Evolutionary conservation across 2,888 invertebrate species (phyloP), one percentile per base, ranked within the genome.

Genomic region (Pseudococcus jackbeardsleyi): DNA sequence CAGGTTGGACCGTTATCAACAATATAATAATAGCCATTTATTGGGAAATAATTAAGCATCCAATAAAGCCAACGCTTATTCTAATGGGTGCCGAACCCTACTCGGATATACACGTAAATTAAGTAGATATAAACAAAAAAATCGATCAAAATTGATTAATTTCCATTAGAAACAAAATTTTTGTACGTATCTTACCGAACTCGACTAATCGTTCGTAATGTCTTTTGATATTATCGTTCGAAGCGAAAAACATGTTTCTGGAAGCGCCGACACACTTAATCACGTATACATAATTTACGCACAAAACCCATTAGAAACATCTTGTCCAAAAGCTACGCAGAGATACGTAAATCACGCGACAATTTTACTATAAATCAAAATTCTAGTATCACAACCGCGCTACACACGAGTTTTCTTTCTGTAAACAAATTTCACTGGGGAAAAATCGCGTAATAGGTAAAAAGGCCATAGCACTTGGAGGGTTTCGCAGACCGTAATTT

Each of bases 131-230:
- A 11, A 33, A 33, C 39, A 72, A 72, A 72, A 72, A 72, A 86
- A n/a, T 39, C 50, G 26, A 11, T 19, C 9, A 39, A 86, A 26
- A 33, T 42, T 46, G 72, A 86, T 22, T 86, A 68, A 64, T 86
- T 42, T 46, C 72, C 17, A 39, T 19, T n/a, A 39, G 11, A 59
- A 50, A 33, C 26, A 54, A 84, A 59, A 50, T 82, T 42, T 42
- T 42, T 39, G 42, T 59, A 64, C 9, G 84, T 59, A 48, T 68
- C 89, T 89, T 89, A 89, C 89, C 89, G 68, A 84, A 89, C 48
- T 86, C 86, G 26, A 89, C 88, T 54, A 89, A 72, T 87, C 89
- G 84, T 64, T 89, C 89, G 84, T 89, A 89, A 72, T 89, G 89
- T 19, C 86, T 46, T 89, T 87, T 89, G 68, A 89, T 86, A 46